Evolutionary conservation across 1,140 invertebrate genomes (phyloP).

Genomic region (Zaprionus davidi): DNA sequence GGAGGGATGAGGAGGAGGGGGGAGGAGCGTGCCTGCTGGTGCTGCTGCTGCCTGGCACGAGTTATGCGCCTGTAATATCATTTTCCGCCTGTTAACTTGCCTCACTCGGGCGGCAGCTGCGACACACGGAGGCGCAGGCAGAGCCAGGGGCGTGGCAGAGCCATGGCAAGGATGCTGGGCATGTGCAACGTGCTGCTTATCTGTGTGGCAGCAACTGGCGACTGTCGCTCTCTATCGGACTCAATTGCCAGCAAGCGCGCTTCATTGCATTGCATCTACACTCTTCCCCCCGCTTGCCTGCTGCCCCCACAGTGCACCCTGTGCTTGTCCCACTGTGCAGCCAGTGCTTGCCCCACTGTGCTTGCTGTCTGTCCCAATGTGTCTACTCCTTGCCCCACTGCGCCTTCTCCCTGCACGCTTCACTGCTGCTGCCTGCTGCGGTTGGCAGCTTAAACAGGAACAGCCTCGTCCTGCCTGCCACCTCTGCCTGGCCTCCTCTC

Average conservation of each 20-base stretch:
- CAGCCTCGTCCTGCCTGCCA: background rate
- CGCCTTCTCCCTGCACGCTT: conserved; percentile 21
- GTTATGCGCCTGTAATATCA: conserved; percentile 74
- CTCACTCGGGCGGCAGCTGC: conserved; percentile 8
- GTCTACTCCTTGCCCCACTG: too few relatives aligned
- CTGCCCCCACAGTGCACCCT: background rate
- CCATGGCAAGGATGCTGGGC: background rate
- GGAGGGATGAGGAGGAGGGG: background rate
- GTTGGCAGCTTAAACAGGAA: conserved; percentile 60
- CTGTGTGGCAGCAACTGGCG: background rate
- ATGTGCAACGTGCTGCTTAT: conserved; percentile 1
- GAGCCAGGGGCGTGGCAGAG: too few relatives aligned
- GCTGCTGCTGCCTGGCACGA: conserved; percentile 47
- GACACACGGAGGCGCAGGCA: background rate
- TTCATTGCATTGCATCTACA: conserved; percentile 16
- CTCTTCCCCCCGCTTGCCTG: background rate
- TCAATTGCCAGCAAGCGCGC: conserved; percentile 16
- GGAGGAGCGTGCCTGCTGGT: background rate
- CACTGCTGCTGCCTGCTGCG: conserved; percentile 47
- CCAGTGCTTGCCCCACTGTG: too few relatives aligned
- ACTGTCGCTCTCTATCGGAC: conserved; percentile 21
- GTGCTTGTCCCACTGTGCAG: too few relatives aligned
- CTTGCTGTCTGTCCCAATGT: too few relatives aligned
- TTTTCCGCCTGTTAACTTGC: conserved; percentile 70
- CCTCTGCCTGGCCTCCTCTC: background rate